Percentiles rank a stretch among this genome's conserved stretches.
Conservation (phyloP, 2,888 invertebrate species). For the Andrena camellia region DNA sequence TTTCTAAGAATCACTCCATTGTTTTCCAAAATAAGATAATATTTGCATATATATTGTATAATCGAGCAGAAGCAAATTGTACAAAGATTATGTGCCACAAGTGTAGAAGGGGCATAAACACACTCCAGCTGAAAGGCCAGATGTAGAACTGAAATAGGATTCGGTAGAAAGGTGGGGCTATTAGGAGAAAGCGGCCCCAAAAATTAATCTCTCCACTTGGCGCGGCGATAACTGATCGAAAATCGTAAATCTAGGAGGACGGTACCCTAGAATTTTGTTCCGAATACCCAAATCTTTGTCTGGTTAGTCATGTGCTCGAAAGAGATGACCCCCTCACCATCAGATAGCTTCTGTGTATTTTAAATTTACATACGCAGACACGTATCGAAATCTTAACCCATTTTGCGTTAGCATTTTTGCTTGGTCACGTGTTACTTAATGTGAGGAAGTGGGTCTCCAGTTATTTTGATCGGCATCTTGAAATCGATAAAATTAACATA, state of each 20-base stretch:
- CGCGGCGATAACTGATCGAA: slow-evolving; percentile 51
- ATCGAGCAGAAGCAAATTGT: neutral
- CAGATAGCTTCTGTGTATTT: slow-evolving; percentile 10
- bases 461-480: no score
- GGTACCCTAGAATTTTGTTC: slow-evolving; percentile 76
- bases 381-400: slow-evolving; percentile 36
- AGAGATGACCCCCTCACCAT: slow-evolving; percentile 63
- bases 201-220: slow-evolving; percentile 72
- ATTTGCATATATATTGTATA: neutral
- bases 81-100: neutral
- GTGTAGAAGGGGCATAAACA: neutral
- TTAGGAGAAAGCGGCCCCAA: slow-evolving; percentile 81
- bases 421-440: neutral
- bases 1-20: neutral
- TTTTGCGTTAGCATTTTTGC: slow-evolving; percentile 16
- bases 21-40: neutral
- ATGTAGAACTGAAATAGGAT: slow-evolving; percentile 31
- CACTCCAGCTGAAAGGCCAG: neutral
- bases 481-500: no score
- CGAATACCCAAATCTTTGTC: slow-evolving; percentile 75
- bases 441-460: neutral
- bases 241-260: slow-evolving; percentile 45
- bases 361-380: slow-evolving; percentile 61
- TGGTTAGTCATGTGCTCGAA: slow-evolving; percentile 19
- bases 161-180: slow-evolving; percentile 69